Conservation (phyloP, 2,888 invertebrate species). For the Lasioglossum villosulum region DNA sequence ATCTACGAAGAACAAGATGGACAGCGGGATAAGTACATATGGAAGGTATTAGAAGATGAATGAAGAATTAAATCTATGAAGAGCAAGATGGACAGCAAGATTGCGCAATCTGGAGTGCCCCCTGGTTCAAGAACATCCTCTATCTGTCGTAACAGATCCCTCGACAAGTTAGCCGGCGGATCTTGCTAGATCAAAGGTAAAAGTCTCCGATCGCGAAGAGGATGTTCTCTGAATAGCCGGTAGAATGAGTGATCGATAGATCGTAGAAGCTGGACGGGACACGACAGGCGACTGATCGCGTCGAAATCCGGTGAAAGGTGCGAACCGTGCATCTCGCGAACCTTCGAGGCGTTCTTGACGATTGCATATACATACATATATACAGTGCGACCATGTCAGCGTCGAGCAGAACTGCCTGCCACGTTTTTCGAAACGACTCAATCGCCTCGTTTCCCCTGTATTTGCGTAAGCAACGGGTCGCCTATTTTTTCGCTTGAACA, state of each 20-base stretch:
- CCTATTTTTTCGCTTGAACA: conserved; percentile 29
- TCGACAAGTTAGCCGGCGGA: not conserved
- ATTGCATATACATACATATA: not conserved
- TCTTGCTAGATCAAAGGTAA: conserved; percentile 2
- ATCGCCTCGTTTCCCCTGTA: conserved; percentile 36
- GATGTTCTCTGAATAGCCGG: not conserved
- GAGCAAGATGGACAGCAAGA: not conserved
- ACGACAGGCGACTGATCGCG: not conserved
- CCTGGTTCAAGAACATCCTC: not conserved
- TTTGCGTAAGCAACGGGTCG: conserved; percentile 34
- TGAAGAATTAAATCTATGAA: not conserved
- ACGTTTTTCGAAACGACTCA: conserved; percentile 36
- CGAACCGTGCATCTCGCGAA: conserved; percentile 43
- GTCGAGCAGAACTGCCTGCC: not conserved
- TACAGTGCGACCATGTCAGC: conserved; percentile 17
- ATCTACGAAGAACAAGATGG: not conserved
- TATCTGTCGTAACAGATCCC: not conserved
- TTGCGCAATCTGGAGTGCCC: not conserved
- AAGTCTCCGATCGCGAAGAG: not conserved
- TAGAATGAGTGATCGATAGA: not conserved
- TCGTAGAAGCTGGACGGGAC: not conserved
- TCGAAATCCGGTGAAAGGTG: conserved; percentile 47
- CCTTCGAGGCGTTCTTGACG: conserved; percentile 33
- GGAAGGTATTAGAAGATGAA: not conserved
- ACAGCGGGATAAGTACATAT: not conserved